These are phyloP conservation scores for Drosophila dives DNA, from an alignment of 2,888 invertebrate species.

Conservation along the genomic window DNA sequence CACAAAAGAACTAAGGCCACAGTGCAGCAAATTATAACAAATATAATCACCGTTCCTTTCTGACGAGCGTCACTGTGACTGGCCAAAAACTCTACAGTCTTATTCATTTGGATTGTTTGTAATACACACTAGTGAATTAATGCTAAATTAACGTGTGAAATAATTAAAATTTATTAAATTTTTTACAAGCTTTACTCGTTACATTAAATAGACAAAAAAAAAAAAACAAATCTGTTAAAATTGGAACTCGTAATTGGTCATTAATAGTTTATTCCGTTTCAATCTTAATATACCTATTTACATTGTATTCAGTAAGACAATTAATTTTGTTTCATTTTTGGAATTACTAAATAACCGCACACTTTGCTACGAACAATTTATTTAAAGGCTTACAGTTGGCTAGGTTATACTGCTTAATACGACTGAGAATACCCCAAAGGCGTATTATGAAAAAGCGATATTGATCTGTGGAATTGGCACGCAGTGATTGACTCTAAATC, in stretches of 20 bases:
- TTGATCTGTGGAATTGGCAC: background rate
- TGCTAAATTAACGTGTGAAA: background rate
- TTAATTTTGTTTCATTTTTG: background rate
- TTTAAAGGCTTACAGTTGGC: background rate
- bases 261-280: background rate
- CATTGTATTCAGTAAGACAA: background rate
- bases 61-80: background rate
- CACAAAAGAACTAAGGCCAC: background rate
- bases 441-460: background rate
- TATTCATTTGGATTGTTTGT: background rate
- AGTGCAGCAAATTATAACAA: background rate
- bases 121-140: background rate
- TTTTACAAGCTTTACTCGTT: background rate
- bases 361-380: conserved; percentile 12
- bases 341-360: background rate
- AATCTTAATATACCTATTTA: background rate
- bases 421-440: background rate
- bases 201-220: background rate
- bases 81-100: background rate
- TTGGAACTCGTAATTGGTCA: background rate
- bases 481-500: background rate
- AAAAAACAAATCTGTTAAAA: background rate
- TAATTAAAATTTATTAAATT: background rate
- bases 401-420: background rate
- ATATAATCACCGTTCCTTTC: background rate